Base-by-base conservation (phyloP, 1,140 invertebrate species). In the Ephestia elutella region DNA sequence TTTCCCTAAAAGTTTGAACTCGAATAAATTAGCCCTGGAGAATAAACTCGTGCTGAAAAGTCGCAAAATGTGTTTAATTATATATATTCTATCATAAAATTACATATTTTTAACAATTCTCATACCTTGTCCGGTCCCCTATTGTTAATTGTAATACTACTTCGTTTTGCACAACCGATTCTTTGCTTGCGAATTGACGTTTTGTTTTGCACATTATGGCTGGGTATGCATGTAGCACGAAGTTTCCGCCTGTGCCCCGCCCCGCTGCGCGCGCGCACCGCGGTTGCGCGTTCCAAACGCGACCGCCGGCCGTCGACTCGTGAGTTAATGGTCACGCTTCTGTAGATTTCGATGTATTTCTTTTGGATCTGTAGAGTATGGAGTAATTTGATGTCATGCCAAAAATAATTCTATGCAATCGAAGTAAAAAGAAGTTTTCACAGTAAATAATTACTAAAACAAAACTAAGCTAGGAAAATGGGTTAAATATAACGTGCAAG, bases 181-280 rank as follows among this genome's bases (percentile, higher is more conserved):
- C 7, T 15, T 44, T 49, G 4, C 30, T 28, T 53, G 32, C 28
- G 18, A 55, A 51, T 35, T 20, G n/a, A n/a, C n/a, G 4, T 35
- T 59, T 48, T 20, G 19, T n/a, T 38, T 32, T 62, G 18, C 35
- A 30, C 38, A 18, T 19, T 60, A n/a, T 54, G 19, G 13, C 25
- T 57, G 38, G 53, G 61, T 56, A 63, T 63, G 61, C 50, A 28
- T 50, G 20, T 25, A 53, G 50, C 21, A 20, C 50, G 18, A 25
- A 53, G 50, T n/a, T 53, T 21, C 50, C 50, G 50, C 19, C 11
- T 25, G 21, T 53, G 50, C 10, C 20, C 20, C 21, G 19, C 50
- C 2, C 2, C 5, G 10, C 38, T 13, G 38, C 38, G 38, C 38
- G 38, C 1, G 13, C 13, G 38, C 13, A 1, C 10, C 7, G 38